Evolutionary conservation across 2,797 vertebrate species (phyloP).

Genomic region (Tauraco hartlaubi): DNA sequence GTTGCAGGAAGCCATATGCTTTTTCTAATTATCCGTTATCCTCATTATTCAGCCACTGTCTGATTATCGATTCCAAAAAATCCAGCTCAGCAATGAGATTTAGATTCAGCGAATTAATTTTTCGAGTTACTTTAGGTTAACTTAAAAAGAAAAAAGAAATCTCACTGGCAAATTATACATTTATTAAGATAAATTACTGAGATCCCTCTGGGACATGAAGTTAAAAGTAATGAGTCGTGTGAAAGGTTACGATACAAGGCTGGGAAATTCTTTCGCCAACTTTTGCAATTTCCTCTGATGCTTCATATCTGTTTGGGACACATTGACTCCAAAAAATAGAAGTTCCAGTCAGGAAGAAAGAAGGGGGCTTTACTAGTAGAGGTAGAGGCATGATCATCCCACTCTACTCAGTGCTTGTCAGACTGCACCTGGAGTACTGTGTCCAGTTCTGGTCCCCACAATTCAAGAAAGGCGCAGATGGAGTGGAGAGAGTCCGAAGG

Average conservation of each 20-base stretch:
- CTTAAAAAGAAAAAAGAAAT: conserved; percentile 3
- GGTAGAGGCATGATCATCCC: background rate
- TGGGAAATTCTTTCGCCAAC: background rate
- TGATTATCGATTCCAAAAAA: background rate
- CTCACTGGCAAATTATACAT: background rate
- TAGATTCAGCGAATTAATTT: conserved; percentile 9
- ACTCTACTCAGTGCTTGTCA: background rate
- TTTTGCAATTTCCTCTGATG: background rate
- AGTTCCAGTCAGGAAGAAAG: background rate
- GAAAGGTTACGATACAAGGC: background rate
- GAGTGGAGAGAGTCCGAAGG: background rate
- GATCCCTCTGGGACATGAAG: background rate
- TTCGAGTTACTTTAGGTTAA: conserved; percentile 21
- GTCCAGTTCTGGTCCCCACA: background rate
- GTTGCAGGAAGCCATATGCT: conserved; percentile 11
- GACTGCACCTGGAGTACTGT: background rate
- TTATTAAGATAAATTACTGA: conserved; percentile 42
- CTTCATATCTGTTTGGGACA: background rate
- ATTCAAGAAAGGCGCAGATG: background rate
- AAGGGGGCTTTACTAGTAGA: background rate
- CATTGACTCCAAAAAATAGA: background rate
- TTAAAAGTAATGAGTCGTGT: background rate
- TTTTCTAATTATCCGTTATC: conserved; percentile 15
- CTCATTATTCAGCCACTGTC: conserved; percentile 1
- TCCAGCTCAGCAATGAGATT: background rate